phyloP scores from a whole-genome alignment of 2,113 vertebrate genomes.

The Rhea americana region DNA sequence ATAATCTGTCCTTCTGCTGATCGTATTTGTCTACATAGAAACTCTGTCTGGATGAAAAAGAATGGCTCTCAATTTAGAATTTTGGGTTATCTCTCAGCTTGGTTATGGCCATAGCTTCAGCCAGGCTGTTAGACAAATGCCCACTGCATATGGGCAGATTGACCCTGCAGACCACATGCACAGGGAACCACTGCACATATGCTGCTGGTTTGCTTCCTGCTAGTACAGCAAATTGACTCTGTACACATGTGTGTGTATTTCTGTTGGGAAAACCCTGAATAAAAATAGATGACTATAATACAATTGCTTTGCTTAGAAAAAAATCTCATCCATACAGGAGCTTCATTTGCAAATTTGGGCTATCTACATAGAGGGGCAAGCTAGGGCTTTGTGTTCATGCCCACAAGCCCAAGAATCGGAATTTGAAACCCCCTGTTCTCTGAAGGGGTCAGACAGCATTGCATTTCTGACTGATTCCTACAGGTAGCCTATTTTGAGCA shows the following conservation, averaged over 20 bases:
- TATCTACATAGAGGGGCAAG: not conserved
- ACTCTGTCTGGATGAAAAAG: not conserved
- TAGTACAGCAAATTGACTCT: not conserved
- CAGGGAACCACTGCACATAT: fast-evolving
- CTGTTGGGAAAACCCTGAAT: not conserved
- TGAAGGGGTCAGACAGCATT: not conserved
- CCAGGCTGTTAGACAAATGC: not conserved
- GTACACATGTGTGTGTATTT: fast-evolving
- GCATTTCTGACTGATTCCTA: not conserved
- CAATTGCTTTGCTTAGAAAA: not conserved
- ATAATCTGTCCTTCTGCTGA: not conserved
- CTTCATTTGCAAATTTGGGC: not conserved
- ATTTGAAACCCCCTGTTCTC: fast-evolving
- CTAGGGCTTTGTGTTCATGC: not conserved
- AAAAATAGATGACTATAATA: not conserved
- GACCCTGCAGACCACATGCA: not conserved
- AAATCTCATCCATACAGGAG: not conserved
- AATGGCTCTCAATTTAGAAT: not conserved
- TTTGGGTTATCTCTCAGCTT: not conserved
- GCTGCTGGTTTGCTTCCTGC: not conserved
- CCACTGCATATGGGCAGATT: not conserved
- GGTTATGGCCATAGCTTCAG: not conserved
- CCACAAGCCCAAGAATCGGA: not conserved
- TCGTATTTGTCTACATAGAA: not conserved
- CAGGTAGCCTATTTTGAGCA: not conserved